A percentile compares a stretch with the other conserved stretches of the same genome.
These are phyloP conservation scores for Steatocranus sp. DNA, from an alignment of 2,797 vertebrate genomes.

Conservation along the genomic window DNA sequence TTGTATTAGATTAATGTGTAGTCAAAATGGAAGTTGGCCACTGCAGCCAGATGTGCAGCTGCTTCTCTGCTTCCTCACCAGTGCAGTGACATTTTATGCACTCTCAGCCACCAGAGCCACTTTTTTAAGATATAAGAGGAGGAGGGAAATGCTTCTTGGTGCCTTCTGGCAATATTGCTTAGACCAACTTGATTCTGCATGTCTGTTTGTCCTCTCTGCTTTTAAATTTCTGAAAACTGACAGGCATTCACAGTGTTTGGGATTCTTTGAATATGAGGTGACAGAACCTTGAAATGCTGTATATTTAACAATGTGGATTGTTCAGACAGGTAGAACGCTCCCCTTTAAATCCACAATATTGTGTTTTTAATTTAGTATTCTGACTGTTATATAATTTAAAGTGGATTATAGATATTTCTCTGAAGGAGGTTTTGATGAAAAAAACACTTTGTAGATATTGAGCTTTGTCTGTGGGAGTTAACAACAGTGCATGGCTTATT, in stretches of 20 bases:
- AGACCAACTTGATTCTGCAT: constrained; percentile 7
- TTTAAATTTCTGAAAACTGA: constrained; percentile 14
- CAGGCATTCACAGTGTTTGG: neutral
- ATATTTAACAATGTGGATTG: neutral
- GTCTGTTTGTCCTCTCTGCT: neutral
- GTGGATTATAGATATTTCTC: constrained; percentile 22
- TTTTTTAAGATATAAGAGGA: neutral
- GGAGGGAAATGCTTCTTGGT: neutral
- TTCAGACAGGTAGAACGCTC: neutral
- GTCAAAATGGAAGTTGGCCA: constrained; percentile 46
- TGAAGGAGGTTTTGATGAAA: constrained; percentile 4
- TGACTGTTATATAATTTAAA: neutral
- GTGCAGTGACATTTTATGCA: neutral
- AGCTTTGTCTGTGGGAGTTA: neutral
- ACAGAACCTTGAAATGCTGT: neutral
- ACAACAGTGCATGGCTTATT: neutral
- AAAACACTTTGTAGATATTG: constrained; percentile 29
- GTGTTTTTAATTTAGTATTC: neutral
- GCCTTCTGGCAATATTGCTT: constrained; percentile 7
- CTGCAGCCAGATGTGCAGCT: constrained; percentile 44
- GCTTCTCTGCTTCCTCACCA: neutral
- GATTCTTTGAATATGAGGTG: constrained; percentile 3
- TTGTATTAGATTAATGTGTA: constrained; percentile 33
- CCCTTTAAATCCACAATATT: neutral
- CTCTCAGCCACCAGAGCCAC: neutral